A percentile compares a stretch with the other conserved stretches of the same genome.
phyloP scores from a whole-genome alignment of 2,888 invertebrate species.

The Cheilosia soror region DNA sequence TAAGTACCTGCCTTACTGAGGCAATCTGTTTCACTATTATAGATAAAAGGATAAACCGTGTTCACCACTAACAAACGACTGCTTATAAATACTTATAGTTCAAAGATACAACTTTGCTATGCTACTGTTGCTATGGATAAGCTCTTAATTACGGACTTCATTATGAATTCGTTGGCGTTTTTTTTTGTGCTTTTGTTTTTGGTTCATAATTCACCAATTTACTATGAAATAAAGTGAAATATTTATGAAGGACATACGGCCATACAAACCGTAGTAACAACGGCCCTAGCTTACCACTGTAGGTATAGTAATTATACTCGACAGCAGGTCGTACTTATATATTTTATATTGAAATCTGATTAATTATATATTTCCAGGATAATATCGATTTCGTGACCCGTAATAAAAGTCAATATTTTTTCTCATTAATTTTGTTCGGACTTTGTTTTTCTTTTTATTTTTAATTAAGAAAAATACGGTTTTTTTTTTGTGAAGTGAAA shows the following conservation, averaged over 20 bases:
- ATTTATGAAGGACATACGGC: conserved; percentile 21
- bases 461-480: conserved; percentile 67
- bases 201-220: conserved; percentile 51
- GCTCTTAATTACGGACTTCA: conserved; percentile 66
- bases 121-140: conserved; percentile 11
- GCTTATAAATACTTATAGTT: neutral
- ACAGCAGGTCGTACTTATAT: conserved; percentile 10
- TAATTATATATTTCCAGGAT: conserved; percentile 61
- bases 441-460: conserved; percentile 41
- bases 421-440: conserved; percentile 63
- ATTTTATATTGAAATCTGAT: conserved; percentile 53
- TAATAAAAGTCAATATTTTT: conserved; percentile 68
- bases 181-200: neutral
- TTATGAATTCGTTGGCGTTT: conserved; percentile 43
- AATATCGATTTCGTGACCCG: conserved; percentile 69
- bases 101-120: conserved; percentile 19
- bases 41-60: conserved; percentile 35
- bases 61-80: neutral
- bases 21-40: conserved; percentile 32
- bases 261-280: no score
- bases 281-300: no score
- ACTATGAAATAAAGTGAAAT: conserved; percentile 48
- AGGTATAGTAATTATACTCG: conserved; percentile 10
- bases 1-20: conserved; percentile 15
- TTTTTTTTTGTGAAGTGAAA: conserved; percentile 31